Percentiles rank a stretch among this genome's conserved stretches.
Conservation (phyloP, 2,888 invertebrate species). For the Molorchus minor region DNA sequence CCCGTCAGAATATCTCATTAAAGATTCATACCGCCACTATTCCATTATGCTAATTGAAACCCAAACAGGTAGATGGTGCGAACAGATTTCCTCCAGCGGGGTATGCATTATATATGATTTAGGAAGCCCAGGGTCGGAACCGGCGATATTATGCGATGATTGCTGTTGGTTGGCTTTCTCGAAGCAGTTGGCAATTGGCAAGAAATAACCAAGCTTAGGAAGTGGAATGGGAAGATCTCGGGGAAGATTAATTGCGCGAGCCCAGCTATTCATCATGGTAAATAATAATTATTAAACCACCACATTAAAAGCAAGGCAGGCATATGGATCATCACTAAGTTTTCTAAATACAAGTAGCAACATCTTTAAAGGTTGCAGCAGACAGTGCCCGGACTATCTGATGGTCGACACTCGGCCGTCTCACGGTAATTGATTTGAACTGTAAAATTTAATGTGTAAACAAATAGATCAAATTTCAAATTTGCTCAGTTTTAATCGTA, state of each 20-base stretch:
- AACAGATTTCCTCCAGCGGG: background rate
- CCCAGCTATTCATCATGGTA: slow-evolving; percentile 18
- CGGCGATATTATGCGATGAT: background rate
- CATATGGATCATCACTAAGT: too few relatives aligned
- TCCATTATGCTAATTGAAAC: slow-evolving; percentile 1
- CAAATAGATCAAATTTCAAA: too few relatives aligned
- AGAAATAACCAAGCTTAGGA: slow-evolving; percentile 17
- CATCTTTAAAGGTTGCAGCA: too few relatives aligned
- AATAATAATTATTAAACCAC: slow-evolving; percentile 14
- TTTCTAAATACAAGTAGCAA: too few relatives aligned
- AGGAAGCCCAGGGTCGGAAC: background rate
- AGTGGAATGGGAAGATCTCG: too few relatives aligned
- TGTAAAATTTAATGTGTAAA: too few relatives aligned
- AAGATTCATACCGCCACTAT: slow-evolving; percentile 7
- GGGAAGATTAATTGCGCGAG: slow-evolving; percentile 26
- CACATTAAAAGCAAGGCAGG: too few relatives aligned
- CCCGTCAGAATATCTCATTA: background rate
- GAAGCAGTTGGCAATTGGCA: slow-evolving; percentile 23
- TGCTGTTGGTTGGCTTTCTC: slow-evolving; percentile 3
- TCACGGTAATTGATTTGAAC: too few relatives aligned
- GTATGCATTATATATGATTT: background rate
- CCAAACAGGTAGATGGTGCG: background rate
- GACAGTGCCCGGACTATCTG: too few relatives aligned
- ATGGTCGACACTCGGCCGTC: too few relatives aligned
- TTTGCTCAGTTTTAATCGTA: too few relatives aligned